Percentiles rank a stretch among this genome's conserved stretches.
Conservation (phyloP, 1,140 invertebrate genomes). For the Aplysia californica region DNA sequence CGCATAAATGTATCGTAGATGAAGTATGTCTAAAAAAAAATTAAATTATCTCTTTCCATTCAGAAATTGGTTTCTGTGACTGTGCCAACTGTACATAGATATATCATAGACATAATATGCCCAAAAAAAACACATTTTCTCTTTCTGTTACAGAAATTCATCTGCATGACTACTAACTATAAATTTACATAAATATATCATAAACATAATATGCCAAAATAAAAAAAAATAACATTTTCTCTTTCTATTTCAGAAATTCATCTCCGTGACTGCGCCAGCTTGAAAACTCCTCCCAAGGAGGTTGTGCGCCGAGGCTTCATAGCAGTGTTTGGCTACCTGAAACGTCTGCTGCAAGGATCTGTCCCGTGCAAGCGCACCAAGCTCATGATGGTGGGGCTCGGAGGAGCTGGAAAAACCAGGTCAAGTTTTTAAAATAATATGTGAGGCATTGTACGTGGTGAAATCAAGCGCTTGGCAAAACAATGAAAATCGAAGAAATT, state of each 20-base stretch:
- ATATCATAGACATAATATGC: no score
- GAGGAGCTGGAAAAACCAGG: conserved; percentile 68
- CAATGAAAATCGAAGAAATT: no score
- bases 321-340: conserved; percentile 58
- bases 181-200: no score
- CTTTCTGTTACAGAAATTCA: conserved; percentile 40
- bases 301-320: conserved; percentile 57
- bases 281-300: conserved; percentile 65
- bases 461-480: no score
- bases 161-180: conserved; percentile 47
- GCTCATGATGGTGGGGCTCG: conserved; percentile 66
- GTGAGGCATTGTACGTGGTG: background rate
- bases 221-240: background rate
- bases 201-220: no score
- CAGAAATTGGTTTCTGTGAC: no score
- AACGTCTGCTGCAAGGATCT: conserved; percentile 53
- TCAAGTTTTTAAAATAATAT: conserved; percentile 26
- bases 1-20: no score
- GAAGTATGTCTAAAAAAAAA: no score
- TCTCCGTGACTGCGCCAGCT: conserved; percentile 49
- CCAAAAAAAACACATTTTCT: background rate
- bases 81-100: no score
- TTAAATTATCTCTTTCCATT: no score
- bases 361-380: conserved; percentile 63
- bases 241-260: conserved; percentile 41